Conservation (phyloP, 1,140 invertebrate genomes). For the Platyura marginata region DNA sequence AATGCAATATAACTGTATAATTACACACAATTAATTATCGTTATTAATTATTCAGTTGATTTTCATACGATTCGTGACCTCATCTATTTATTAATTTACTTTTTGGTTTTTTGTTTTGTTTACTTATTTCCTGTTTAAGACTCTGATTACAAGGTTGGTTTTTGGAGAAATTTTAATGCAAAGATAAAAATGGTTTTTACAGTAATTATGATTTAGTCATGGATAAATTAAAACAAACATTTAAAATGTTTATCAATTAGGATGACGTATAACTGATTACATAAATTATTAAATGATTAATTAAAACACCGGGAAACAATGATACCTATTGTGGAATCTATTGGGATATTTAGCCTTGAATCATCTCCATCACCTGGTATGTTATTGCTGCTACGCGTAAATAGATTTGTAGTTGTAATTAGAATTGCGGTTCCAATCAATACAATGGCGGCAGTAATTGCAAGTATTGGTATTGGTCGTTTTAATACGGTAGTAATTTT, state of each 20-base stretch:
- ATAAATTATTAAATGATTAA: too few relatives aligned
- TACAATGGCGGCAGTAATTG: not conserved
- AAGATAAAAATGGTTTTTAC: not conserved
- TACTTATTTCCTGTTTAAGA: not conserved
- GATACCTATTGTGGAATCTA: conserved; percentile 26
- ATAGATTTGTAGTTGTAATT: not conserved
- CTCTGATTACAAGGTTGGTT: too few relatives aligned
- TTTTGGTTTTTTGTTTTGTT: too few relatives aligned
- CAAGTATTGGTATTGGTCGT: not conserved
- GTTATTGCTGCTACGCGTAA: not conserved
- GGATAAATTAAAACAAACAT: not conserved
- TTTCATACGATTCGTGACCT: too few relatives aligned
- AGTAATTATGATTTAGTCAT: not conserved
- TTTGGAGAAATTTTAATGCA: not conserved
- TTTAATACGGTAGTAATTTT: not conserved
- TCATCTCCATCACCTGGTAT: conserved; percentile 18
- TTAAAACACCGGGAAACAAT: too few relatives aligned
- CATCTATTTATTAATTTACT: too few relatives aligned
- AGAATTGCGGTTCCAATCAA: not conserved
- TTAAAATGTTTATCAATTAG: not conserved
- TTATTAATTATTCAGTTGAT: too few relatives aligned
- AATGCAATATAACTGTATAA: too few relatives aligned
- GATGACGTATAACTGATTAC: conserved; percentile 1
- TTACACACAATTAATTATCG: too few relatives aligned
- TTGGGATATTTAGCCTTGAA: conserved; percentile 23